A percentile compares a stretch with the other conserved stretches of the same genome.
Conservation (phyloP, 2,797 vertebrate species). For the Bucorvus abyssinicus region DNA sequence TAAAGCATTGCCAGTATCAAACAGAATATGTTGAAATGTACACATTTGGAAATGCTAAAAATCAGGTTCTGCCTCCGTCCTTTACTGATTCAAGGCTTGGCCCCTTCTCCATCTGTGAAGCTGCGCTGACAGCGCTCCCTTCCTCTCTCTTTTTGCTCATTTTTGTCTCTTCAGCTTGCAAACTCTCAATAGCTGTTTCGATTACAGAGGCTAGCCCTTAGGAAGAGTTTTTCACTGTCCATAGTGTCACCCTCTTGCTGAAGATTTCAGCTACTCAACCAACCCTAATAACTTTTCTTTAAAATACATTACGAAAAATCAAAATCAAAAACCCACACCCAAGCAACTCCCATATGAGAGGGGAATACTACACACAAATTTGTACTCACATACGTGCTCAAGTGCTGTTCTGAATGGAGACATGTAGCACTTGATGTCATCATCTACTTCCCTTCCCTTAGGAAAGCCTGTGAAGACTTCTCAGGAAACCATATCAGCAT, state of each 20-base stretch:
- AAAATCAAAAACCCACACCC: neutral
- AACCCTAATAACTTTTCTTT: neutral
- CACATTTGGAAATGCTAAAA: conserved; percentile 48
- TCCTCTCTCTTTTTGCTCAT: conserved; percentile 5
- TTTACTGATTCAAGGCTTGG: conserved; percentile 14
- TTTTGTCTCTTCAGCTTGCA: neutral
- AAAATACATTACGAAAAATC: neutral
- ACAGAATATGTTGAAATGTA: conserved; percentile 49
- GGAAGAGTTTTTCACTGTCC: neutral
- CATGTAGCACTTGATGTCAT: neutral
- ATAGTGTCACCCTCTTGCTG: neutral
- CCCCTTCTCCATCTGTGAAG: conserved; percentile 8
- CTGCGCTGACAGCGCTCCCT: neutral
- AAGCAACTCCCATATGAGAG: neutral
- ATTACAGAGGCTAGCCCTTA: neutral
- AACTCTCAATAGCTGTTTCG: neutral
- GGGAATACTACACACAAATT: neutral
- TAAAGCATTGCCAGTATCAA: conserved; percentile 48
- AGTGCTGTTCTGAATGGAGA: neutral
- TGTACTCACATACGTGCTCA: neutral
- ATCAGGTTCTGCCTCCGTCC: conserved; percentile 24
- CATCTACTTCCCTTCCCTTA: neutral
- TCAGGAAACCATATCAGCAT: neutral
- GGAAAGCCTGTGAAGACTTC: neutral
- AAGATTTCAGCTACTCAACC: neutral